phyloP scores from a whole-genome alignment of 2,888 invertebrate species.

The Pyrrhia umbra region DNA sequence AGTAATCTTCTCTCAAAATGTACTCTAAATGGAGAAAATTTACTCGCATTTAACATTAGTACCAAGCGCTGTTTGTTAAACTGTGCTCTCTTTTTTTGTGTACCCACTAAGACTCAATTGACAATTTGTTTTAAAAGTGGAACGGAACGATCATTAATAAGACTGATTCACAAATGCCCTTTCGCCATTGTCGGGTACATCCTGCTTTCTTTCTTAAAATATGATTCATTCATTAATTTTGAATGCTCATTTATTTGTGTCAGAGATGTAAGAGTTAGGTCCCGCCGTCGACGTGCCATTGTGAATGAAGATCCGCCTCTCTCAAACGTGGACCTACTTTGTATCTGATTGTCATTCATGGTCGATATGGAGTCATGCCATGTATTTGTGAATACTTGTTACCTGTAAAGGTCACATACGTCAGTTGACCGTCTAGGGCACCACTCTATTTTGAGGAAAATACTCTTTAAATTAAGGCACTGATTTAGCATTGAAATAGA shows the following conservation, averaged over 20 bases:
- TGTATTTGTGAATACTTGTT: conserved; percentile 31
- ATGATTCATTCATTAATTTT: conserved; percentile 51
- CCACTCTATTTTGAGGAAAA: conserved; percentile 25
- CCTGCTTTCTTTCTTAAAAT: conserved; percentile 52
- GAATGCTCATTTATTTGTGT: conserved; percentile 46
- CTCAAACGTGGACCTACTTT: conserved; percentile 36
- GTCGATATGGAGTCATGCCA: conserved; percentile 34
- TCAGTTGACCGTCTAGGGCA: conserved; percentile 42
- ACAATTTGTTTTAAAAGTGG: conserved; percentile 10
- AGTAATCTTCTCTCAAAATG: no score
- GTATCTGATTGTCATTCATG: conserved; percentile 42
- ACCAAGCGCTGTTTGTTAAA: no score
- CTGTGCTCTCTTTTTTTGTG: neutral
- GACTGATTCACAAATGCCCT: conserved; percentile 34
- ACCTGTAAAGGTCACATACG: conserved; percentile 30
- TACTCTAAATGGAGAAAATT: no score
- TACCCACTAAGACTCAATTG: conserved; percentile 3
- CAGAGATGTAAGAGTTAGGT: conserved; percentile 34
- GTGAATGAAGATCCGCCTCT: conserved; percentile 51
- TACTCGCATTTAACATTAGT: no score
- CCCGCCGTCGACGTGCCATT: conserved; percentile 8
- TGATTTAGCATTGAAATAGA: neutral
- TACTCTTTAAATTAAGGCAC: conserved; percentile 25
- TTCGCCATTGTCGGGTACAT: conserved; percentile 38
- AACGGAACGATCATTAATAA: conserved; percentile 13